Evolutionary conservation across 2,797 vertebrate species (phyloP).

Genomic region (Darevskia nairensis): DNA sequence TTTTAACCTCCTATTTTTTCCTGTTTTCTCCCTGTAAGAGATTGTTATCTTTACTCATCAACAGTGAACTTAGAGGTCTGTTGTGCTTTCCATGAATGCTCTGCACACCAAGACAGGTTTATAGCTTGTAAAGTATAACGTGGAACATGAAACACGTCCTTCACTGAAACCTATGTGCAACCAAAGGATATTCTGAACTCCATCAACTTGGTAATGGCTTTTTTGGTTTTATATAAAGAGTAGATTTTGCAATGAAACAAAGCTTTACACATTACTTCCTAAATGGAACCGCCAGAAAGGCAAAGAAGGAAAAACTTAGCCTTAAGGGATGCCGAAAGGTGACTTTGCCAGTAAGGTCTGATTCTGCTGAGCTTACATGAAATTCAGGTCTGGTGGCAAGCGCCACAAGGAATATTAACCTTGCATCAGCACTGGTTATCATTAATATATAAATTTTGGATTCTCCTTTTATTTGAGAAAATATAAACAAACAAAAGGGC

Average conservation of each 20-base stretch:
- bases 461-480: background rate
- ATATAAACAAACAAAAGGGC: no score
- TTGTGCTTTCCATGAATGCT: conserved; percentile 49
- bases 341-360: fast-evolving
- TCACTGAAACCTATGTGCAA: conserved; percentile 35
- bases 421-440: background rate
- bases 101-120: conserved; percentile 44
- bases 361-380: background rate
- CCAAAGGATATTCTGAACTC: conserved; percentile 21
- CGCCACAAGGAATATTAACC: background rate
- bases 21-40: conserved; percentile 35
- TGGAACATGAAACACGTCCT: conserved; percentile 45
- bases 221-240: background rate
- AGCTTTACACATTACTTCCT: fast-evolving
- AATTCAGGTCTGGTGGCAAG: background rate
- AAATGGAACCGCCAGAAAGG: background rate
- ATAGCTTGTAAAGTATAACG: conserved; percentile 35
- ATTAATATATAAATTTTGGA: background rate
- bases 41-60: conserved; percentile 10
- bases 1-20: conserved; percentile 18
- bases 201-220: conserved; percentile 15
- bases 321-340: background rate
- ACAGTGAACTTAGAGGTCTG: conserved; percentile 20
- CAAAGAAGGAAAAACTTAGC: conserved; percentile 12
- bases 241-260: conserved; percentile 6